phyloP scores from a whole-genome alignment of 1,140 invertebrate species.

The Nebria ingens region DNA sequence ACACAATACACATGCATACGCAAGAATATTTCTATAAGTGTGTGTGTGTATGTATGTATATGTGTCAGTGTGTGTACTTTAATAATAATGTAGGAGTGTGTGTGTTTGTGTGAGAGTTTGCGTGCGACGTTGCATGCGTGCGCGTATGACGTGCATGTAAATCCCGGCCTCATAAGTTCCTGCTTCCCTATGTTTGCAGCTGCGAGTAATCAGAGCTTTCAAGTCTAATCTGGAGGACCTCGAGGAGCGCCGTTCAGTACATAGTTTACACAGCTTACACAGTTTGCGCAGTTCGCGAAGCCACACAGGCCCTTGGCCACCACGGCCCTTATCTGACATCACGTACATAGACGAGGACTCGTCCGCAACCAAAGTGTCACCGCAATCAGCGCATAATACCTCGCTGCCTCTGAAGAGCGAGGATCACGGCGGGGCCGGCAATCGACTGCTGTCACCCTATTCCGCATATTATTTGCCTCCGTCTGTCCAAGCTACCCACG shows the following conservation, averaged over 20 bases:
- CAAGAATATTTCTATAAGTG: constrained; percentile 10
- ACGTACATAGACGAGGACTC: constrained; percentile 86
- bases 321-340: constrained; percentile 74
- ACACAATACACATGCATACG: neutral
- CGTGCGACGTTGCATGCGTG: constrained; percentile 8
- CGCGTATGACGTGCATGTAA: constrained; percentile 24
- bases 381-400: constrained; percentile 35
- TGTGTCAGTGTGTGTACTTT: neutral
- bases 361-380: constrained; percentile 44
- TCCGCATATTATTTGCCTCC: constrained; percentile 22
- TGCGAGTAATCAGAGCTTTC: constrained; percentile 99
- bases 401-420: constrained; percentile 41
- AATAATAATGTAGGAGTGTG: neutral
- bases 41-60: constrained; percentile 16
- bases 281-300: constrained; percentile 79
- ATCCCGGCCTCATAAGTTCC: constrained; percentile 23
- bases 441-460: constrained; percentile 33
- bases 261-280: constrained; percentile 94
- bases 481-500: constrained; percentile 22
- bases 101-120: constrained; percentile 13
- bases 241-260: constrained; percentile 95
- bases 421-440: constrained; percentile 29
- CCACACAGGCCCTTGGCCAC: constrained; percentile 65
- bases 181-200: constrained; percentile 74
- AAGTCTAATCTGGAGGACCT: constrained; percentile 98